Base-by-base conservation (phyloP, 2,888 invertebrate genomes). In the Euzetes globulus region DNA sequence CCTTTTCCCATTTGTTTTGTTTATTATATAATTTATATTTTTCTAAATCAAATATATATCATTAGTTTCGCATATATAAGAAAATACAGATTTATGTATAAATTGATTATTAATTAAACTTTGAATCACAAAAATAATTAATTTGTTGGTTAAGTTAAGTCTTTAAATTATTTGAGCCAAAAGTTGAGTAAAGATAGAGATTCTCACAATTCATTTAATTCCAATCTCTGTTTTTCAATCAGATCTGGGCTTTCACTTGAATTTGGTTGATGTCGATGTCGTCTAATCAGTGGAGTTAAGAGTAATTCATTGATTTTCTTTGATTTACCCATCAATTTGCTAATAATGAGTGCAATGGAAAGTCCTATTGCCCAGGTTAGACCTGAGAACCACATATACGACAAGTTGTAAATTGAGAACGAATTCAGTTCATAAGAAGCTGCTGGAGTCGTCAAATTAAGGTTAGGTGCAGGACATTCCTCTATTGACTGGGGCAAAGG, bases 341-440 rank as follows among this genome's bases (percentile, higher is more conserved):
- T 78, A 17, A 77, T 70, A 37, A 76, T 25, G 3, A 78, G n/a
- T 6, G 79, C 79, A 52, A 79, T 73, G 17, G 75, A 63, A 22
- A 79, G 17, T 6, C 78, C 76, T 25, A 76, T 22, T 5, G 73
- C 45, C 76, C 77, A 79, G 7, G 77, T 77, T 58, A 78, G 47
- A 13, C 70, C 77, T 25, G 79, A 77, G 71, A 75, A 83, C 83
- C 85, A 85, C 80, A 84, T 82, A 79, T 85, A 85, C 15, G 85
- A 85, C n/a, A 85, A 76, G 41, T 81, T 80, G 77, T 82, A 83
- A 15, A 83, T 77, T 71, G 81, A 81, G 70, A 81, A 80, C 9
- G 78, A 73, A 27, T 78, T 78, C 63, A 1, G 76, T 74, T 47
- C 65, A 50, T 75, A 25, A 50, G 63, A 19, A 13, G n/a, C 33